phyloP scores from a whole-genome alignment of 2,888 invertebrate species.

The Drosophila fungiperda region DNA sequence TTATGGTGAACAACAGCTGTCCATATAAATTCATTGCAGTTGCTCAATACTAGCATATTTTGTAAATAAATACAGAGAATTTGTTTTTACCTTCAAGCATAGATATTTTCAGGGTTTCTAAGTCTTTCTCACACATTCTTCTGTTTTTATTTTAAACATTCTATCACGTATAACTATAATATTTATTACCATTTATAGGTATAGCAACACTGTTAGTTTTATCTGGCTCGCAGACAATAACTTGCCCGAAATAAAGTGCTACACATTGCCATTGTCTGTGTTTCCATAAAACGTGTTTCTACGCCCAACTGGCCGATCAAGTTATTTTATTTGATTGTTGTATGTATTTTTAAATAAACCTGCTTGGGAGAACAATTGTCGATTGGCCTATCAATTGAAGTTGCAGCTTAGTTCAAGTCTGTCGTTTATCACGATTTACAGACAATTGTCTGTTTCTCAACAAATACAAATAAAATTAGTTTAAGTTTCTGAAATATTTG shows the following conservation, averaged over 20 bases:
- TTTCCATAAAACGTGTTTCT: constrained; percentile 60
- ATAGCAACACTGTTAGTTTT: constrained; percentile 14
- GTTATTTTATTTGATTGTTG: constrained; percentile 19
- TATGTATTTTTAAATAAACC: constrained; percentile 28
- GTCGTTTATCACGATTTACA: constrained; percentile 67
- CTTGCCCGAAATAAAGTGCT: constrained; percentile 26
- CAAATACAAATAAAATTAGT: constrained; percentile 33
- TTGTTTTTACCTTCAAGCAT: neutral
- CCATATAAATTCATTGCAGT: constrained; percentile 7
- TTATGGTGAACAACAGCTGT: constrained; percentile 9
- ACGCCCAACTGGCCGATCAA: constrained; percentile 61
- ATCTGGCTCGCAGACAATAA: constrained; percentile 50
- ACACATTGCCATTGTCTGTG: constrained; percentile 58
- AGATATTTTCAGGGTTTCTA: neutral
- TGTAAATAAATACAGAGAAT: neutral
- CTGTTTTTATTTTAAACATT: neutral
- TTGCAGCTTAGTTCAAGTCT: constrained; percentile 43
- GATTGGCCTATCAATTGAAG: constrained; percentile 62
- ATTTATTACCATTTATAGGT: constrained; percentile 13
- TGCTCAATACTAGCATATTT: constrained; percentile 4
- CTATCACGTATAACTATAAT: constrained; percentile 13
- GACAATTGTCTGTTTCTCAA: constrained; percentile 56
- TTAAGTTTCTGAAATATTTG: constrained; percentile 26
- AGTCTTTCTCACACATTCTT: constrained; percentile 1
- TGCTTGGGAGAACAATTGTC: constrained; percentile 65